These are phyloP conservation scores for Augiades crinisus DNA, from an alignment of 2,888 invertebrate genomes.

Conservation along the genomic window DNA sequence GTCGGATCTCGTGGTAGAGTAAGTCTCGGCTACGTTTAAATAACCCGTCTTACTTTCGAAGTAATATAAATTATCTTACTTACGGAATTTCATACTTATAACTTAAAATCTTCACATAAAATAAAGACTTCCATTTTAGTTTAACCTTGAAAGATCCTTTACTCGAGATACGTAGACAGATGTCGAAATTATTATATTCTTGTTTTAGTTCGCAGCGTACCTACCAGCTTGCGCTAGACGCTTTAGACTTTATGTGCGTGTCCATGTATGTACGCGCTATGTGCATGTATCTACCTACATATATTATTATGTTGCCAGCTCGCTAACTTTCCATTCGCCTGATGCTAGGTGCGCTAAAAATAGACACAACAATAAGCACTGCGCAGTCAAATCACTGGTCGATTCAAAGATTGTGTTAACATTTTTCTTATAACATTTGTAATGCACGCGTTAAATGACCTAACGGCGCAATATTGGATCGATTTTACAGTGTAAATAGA, in stretches of 20 bases:
- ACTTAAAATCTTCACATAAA: too few relatives aligned
- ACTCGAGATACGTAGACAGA: neutral
- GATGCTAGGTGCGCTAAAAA: conserved; percentile 64
- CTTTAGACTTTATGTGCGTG: conserved; percentile 17
- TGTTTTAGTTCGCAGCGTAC: neutral
- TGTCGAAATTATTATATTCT: neutral
- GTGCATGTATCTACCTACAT: conserved; percentile 40
- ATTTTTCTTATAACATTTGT: conserved; percentile 12
- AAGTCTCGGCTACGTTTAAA: too few relatives aligned
- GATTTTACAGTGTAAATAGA: conserved; percentile 13
- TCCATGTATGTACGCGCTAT: conserved; percentile 30
- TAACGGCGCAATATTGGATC: neutral
- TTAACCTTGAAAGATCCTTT: too few relatives aligned
- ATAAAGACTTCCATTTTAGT: too few relatives aligned
- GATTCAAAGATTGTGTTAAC: conserved; percentile 40
- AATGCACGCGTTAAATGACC: neutral
- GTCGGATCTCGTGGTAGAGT: too few relatives aligned
- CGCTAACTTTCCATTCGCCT: conserved; percentile 73
- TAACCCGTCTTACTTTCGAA: too few relatives aligned
- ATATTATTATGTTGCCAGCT: conserved; percentile 62
- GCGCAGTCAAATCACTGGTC: conserved; percentile 56
- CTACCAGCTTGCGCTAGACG: conserved; percentile 12
- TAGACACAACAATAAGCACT: conserved; percentile 61
- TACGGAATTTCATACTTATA: too few relatives aligned
- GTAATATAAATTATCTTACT: too few relatives aligned